Base-by-base conservation (phyloP, 1,140 invertebrate species). In the Caerostris darwini region DNA sequence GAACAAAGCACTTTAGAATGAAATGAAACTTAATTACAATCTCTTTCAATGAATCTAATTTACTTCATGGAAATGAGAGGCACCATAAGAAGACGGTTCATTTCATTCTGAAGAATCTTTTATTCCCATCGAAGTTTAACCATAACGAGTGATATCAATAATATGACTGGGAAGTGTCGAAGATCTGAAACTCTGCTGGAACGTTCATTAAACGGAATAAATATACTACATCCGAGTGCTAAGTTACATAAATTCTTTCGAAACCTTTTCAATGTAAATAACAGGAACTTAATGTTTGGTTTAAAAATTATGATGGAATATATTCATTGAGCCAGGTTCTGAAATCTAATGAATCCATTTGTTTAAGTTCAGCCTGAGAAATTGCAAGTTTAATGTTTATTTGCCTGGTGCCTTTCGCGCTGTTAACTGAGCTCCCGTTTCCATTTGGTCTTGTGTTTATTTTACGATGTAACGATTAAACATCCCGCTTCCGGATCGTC, bases 251-350 rank as follows among this genome's bases (percentile, higher is more conserved):
- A 71, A 77, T 83, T 83, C 82, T 57, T 19, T n/a, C 54, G 54
- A 56, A n/a, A 34, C 34, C 34, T 57, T 3, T n/a, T 17, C 54
- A 57, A 17, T 19, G 56, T 10, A 83, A 83, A 83, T 83, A 83
- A 5, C 4, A n/a, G 82, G 82, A 6, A 53, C 8, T 10, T 7
- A 58, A 57, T 83, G 57, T 83, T 83, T 83, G 17, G 54, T 57
- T 34, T 83, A 83, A 83, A 83, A 83, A 83, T 83, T 83, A 83
- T 57, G 17, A 58, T 19, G 14, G 82, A 0, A 83, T n/a, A 83
- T 83, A 77, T 50, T 56, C 82, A 57, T 58, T 58, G 82, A 83
- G n/a, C 4, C 54, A 57, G 3, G 2, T 34, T 34, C 34, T 34
- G 34, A 2, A 34, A 34, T n/a, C 54, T 56, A 83, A 57, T 19